phyloP scores from a whole-genome alignment of 2,113 vertebrate species.

The Brachirus orientalis region DNA sequence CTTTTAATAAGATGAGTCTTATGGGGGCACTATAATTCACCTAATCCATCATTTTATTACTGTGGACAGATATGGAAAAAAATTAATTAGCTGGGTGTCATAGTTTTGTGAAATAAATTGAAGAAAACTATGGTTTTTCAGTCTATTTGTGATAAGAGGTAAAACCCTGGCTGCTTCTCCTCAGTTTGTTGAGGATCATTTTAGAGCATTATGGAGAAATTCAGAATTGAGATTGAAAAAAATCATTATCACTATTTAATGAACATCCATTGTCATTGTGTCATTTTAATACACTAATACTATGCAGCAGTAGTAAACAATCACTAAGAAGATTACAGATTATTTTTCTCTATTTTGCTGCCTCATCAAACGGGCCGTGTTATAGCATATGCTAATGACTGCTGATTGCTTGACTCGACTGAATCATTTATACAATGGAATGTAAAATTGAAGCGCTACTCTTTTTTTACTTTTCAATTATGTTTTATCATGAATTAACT shows the following conservation, averaged over 20 bases:
- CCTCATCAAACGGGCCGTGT: conserved; percentile 28
- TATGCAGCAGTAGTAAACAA: conserved; percentile 69
- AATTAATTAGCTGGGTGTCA: conserved; percentile 76
- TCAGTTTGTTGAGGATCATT: conserved; percentile 70
- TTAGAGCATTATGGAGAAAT: conserved; percentile 67
- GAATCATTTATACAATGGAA: conserved; percentile 39
- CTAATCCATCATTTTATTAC: conserved; percentile 58
- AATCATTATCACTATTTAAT: conserved; percentile 80
- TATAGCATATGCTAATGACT: conserved; percentile 20
- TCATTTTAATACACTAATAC: conserved; percentile 61
- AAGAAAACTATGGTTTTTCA: conserved; percentile 57
- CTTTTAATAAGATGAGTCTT: not conserved
- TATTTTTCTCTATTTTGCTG: conserved; percentile 53
- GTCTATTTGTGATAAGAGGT: conserved; percentile 73
- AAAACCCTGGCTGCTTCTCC: conserved; percentile 66
- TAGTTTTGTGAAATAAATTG: conserved; percentile 77
- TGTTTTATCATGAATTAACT: no score
- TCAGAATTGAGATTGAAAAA: conserved; percentile 77
- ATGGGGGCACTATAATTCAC: no score
- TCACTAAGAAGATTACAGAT: conserved; percentile 70
- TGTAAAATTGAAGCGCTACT: conserved; percentile 33
- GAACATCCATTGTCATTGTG: conserved; percentile 66
- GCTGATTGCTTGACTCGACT: conserved; percentile 31
- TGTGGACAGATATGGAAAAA: conserved; percentile 48
- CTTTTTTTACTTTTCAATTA: no score